Evolutionary conservation across 1,140 invertebrate species (phyloP).

Genomic region (Pinna nobilis): DNA sequence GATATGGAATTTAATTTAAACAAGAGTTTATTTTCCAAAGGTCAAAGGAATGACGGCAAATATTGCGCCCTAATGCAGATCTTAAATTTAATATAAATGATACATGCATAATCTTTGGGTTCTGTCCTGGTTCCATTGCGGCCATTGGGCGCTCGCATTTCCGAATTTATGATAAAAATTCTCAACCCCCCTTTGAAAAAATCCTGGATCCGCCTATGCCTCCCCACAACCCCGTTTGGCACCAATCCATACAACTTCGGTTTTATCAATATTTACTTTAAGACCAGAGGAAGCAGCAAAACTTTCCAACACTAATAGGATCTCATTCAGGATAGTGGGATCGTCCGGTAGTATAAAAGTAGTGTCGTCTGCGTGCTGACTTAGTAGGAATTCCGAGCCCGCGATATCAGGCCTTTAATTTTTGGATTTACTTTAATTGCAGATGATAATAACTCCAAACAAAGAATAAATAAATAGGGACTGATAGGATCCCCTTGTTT

Average conservation of each 20-base stretch:
- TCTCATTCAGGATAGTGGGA: background rate
- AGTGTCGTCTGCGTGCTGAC: constrained; percentile 38
- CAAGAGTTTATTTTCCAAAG: too few relatives aligned
- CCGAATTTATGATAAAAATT: too few relatives aligned
- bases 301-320: background rate
- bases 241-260: constrained; percentile 12
- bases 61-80: too few relatives aligned
- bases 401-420: constrained; percentile 24
- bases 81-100: too few relatives aligned
- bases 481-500: constrained; percentile 33
- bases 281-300: constrained; percentile 18
- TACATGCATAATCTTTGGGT: too few relatives aligned
- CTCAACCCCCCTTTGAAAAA: too few relatives aligned
- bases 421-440: constrained; percentile 6
- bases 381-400: constrained; percentile 9
- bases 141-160: too few relatives aligned
- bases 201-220: too few relatives aligned
- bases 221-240: background rate
- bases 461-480: constrained; percentile 28
- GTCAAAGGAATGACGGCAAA: too few relatives aligned
- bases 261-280: constrained; percentile 13
- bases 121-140: too few relatives aligned
- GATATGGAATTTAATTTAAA: too few relatives aligned
- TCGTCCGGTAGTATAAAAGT: constrained; percentile 13
- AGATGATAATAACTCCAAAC: constrained; percentile 10